These are phyloP conservation scores for Synaphobranchus kaupii DNA, from an alignment of 2,797 vertebrate genomes.

Conservation along the genomic window DNA sequence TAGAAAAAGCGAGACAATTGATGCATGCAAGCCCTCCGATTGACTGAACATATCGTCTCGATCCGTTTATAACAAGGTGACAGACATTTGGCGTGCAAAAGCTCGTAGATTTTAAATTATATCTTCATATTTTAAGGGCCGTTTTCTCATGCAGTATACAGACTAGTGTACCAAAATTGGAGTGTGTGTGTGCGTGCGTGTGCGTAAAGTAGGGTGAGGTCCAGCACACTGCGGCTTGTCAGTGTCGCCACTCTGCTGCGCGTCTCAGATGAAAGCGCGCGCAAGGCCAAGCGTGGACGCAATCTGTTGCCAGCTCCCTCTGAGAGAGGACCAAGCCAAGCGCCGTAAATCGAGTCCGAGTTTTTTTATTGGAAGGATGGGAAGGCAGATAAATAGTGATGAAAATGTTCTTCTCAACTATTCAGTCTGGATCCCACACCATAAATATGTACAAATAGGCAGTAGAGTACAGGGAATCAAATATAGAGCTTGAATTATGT, in stretches of 20 bases:
- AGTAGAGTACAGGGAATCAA: not conserved
- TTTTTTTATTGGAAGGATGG: slow-evolving; percentile 17
- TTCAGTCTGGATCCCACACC: not conserved
- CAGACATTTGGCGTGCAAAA: not conserved
- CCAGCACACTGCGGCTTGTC: slow-evolving; percentile 21
- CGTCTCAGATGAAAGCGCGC: not conserved
- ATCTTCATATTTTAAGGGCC: not conserved
- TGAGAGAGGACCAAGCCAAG: not conserved
- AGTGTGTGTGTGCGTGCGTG: not conserved
- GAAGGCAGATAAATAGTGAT: slow-evolving; percentile 12
- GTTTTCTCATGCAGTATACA: not conserved
- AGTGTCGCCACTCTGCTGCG: slow-evolving; percentile 1
- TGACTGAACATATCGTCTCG: not conserved
- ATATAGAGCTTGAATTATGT: not conserved
- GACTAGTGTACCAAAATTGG: not conserved
- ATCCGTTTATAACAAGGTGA: not conserved
- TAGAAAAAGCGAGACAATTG: not conserved
- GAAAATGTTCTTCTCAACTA: slow-evolving; percentile 15
- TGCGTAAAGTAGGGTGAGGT: slow-evolving; percentile 11
- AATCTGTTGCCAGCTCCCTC: slow-evolving; percentile 3
- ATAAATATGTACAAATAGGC: not conserved
- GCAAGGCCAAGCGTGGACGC: slow-evolving; percentile 13
- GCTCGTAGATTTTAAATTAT: not conserved
- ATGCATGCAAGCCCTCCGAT: not conserved
- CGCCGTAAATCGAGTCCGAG: slow-evolving; percentile 22